These are phyloP conservation scores for Heterohyrax brucei DNA, from an alignment of 2,797 vertebrate species.

Conservation along the genomic window DNA sequence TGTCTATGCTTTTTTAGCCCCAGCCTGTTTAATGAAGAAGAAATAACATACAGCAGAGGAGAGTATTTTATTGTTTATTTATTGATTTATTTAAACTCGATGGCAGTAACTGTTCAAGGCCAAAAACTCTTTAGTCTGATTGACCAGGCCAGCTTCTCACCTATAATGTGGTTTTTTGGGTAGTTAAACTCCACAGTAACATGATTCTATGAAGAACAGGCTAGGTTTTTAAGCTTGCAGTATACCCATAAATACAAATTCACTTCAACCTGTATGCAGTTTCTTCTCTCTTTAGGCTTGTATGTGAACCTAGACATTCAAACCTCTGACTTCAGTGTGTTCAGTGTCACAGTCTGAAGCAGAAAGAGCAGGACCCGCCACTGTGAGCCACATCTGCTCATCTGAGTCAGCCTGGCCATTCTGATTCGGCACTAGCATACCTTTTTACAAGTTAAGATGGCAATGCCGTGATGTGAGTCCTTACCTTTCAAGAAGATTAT, in stretches of 20 bases:
- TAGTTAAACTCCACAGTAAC: slow-evolving; percentile 14
- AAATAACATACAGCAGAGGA: not conserved
- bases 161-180: slow-evolving; percentile 69
- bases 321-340: not conserved
- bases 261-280: not conserved
- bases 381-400: not conserved
- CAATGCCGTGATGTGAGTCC: not conserved
- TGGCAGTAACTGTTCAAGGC: slow-evolving; percentile 39
- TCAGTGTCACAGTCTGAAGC: not conserved
- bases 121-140: slow-evolving; percentile 49
- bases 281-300: not conserved
- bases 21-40: not conserved
- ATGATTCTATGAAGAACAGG: slow-evolving; percentile 60
- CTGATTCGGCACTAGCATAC: not conserved
- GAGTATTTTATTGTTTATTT: not conserved
- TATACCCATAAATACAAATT: slow-evolving; percentile 54
- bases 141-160: slow-evolving; percentile 49
- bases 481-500: not conserved
- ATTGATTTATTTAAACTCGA: not conserved
- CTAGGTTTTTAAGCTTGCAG: slow-evolving; percentile 49
- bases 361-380: not conserved
- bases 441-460: not conserved
- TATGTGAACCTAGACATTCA: not conserved
- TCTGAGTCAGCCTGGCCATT: not conserved
- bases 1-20: not conserved